Evolutionary conservation across 2,113 vertebrate genomes (phyloP).

Genomic region (Mesembrinibis cayennensis): DNA sequence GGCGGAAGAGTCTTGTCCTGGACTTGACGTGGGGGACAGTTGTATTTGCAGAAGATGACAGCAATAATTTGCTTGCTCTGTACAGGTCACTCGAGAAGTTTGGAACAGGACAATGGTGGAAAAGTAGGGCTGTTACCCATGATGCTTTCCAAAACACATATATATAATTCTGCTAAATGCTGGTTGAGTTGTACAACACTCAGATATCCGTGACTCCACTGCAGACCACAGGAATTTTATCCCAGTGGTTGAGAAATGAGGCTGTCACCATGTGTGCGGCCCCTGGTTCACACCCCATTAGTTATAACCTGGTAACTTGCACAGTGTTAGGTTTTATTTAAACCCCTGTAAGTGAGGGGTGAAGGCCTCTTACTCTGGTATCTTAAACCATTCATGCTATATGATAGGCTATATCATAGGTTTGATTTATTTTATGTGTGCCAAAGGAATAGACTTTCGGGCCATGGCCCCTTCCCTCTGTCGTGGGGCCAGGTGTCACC

Average conservation of each 20-base stretch:
- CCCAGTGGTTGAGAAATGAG: neutral
- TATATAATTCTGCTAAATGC: neutral
- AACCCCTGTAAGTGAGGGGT: neutral
- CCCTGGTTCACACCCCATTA: neutral
- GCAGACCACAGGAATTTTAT: neutral
- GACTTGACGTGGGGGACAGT: neutral
- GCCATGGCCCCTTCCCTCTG: neutral
- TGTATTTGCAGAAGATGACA: slow-evolving; percentile 4
- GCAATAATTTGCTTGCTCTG: neutral
- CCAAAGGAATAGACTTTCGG: neutral
- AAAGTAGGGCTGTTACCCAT: neutral
- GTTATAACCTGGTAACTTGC: neutral
- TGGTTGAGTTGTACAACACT: neutral
- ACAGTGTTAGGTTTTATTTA: neutral
- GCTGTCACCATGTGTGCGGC: fast-evolving
- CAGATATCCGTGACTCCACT: neutral
- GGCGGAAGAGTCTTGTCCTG: neutral
- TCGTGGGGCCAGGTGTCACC: neutral
- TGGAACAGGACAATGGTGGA: neutral
- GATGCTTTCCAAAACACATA: neutral
- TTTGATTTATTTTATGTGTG: neutral
- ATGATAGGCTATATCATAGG: neutral
- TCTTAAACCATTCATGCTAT: neutral
- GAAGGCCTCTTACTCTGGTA: neutral
- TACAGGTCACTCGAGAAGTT: neutral